A percentile compares a stretch with the other conserved stretches of the same genome.
These are phyloP conservation scores for Copsychus sechellarum DNA, from an alignment of 2,113 vertebrate genomes.

Conservation along the genomic window DNA sequence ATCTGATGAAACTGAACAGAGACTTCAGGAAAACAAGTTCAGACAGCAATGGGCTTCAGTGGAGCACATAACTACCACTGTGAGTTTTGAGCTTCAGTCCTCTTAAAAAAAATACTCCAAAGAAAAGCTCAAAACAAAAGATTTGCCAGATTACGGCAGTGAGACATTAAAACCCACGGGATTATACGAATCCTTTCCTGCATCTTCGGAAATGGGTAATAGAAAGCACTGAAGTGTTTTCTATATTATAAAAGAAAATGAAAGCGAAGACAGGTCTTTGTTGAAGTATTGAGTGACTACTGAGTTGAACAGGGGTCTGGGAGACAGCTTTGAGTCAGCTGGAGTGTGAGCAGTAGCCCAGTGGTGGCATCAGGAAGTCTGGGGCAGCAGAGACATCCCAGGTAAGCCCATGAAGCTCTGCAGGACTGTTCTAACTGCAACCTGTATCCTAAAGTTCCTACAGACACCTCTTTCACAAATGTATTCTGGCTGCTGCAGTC, in stretches of 20 bases:
- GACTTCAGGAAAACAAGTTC: neutral
- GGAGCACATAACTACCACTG: neutral
- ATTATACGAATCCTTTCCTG: neutral
- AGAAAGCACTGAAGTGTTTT: neutral
- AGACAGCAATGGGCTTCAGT: neutral
- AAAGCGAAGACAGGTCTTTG: neutral
- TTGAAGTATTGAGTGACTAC: neutral
- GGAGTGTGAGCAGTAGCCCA: neutral
- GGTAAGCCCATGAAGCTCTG: neutral
- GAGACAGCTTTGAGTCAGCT: neutral
- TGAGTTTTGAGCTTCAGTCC: neutral
- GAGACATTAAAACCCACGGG: neutral
- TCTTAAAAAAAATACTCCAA: neutral
- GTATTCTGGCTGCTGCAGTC: neutral
- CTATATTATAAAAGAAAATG: neutral
- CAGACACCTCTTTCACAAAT: neutral
- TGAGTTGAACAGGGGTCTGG: neutral
- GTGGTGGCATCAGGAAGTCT: neutral
- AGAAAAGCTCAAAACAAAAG: neutral
- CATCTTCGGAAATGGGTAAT: neutral
- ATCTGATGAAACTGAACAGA: neutral
- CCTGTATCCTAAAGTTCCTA: neutral
- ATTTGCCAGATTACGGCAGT: neutral
- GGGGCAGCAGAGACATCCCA: neutral
- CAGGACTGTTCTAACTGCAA: rapidly evolving